Conservation (phyloP, 2,888 invertebrate genomes). For the Invenusta paracnida region DNA sequence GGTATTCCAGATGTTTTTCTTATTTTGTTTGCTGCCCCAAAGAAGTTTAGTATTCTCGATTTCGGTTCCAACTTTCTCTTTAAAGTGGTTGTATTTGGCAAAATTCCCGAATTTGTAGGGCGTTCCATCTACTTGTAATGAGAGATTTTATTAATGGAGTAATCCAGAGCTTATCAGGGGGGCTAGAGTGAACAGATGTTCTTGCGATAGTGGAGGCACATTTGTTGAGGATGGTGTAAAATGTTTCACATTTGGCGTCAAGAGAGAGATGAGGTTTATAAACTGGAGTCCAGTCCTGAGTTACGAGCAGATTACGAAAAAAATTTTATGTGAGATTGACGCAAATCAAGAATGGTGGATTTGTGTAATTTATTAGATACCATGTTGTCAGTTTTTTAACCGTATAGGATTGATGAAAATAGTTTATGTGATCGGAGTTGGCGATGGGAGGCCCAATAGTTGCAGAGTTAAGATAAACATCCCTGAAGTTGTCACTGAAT, state of each 20-base stretch:
- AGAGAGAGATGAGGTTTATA: not conserved
- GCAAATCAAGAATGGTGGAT: not conserved
- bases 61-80: not conserved
- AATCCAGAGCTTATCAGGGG: not conserved
- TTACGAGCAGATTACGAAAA: not conserved
- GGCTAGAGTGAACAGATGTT: not conserved
- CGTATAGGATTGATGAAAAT: not conserved
- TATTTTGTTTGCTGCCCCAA: not conserved
- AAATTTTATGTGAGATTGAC: not conserved
- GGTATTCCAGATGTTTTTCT: slow-evolving; percentile 1
- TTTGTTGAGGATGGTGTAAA: not conserved
- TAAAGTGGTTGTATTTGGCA: not conserved
- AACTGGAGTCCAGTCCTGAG: not conserved
- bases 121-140: not conserved
- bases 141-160: not conserved
- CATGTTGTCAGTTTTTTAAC: not conserved
- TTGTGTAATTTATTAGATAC: not conserved
- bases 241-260: not conserved
- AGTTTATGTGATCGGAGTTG: not conserved
- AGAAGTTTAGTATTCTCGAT: not conserved
- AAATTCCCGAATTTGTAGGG: not conserved
- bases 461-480: not conserved
- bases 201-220: not conserved
- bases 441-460: not conserved
- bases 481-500: not conserved